These are phyloP conservation scores for Blastobasis adustella DNA, from an alignment of 2,888 invertebrate genomes.

Conservation along the genomic window DNA sequence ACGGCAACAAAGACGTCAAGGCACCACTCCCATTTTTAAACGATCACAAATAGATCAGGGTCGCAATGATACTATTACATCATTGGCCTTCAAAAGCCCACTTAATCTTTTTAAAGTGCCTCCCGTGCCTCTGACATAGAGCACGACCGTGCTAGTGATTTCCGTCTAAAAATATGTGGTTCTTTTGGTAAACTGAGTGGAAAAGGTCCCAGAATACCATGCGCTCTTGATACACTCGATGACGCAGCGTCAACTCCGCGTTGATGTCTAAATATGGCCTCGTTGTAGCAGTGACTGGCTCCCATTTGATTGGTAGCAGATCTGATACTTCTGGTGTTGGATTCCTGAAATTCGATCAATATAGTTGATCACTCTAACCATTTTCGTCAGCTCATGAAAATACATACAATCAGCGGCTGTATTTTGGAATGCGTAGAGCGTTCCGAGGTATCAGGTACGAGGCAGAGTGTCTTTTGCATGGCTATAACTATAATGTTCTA, in stretches of 20 bases:
- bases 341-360: constrained; percentile 10
- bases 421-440: neutral
- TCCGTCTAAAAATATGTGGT: no score
- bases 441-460: no score
- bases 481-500: no score
- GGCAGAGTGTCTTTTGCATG: neutral
- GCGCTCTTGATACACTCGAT: constrained; percentile 20
- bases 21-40: no score
- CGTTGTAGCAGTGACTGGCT: constrained; percentile 8
- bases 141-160: no score
- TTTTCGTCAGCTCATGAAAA: neutral
- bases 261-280: constrained; percentile 16
- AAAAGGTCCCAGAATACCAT: constrained; percentile 26
- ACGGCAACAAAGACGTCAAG: no score
- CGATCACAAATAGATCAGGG: no score
- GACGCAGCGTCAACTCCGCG: constrained; percentile 10
- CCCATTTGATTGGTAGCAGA: constrained; percentile 14
- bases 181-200: neutral
- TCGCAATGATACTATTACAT: no score
- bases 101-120: no score
- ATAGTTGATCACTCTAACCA: neutral
- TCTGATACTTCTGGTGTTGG: constrained; percentile 12
- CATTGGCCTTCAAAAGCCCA: no score
- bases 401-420: neutral
- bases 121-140: no score